Evolutionary conservation across 1,140 invertebrate genomes (phyloP).

Genomic region (Caenorhabditis tropicalis): DNA sequence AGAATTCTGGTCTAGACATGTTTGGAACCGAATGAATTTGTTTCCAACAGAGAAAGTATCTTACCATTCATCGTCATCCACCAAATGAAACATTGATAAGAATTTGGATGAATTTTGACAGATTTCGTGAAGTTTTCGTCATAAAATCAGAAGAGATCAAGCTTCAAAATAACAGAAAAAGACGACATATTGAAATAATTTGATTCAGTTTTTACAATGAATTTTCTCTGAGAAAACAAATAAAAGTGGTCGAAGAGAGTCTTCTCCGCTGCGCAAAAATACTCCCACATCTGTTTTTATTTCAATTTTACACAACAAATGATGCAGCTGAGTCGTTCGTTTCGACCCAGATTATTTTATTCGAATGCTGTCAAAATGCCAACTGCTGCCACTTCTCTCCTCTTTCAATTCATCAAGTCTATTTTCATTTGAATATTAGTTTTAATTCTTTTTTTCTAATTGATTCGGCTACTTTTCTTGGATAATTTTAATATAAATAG

Average conservation of each 20-base stretch:
- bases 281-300: constrained; percentile 35
- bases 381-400: background rate
- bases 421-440: background rate
- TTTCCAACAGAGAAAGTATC: too few species aligned
- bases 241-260: background rate
- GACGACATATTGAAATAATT: constrained; percentile 39
- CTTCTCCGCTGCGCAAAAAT: constrained; percentile 6
- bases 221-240: constrained; percentile 13
- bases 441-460: background rate
- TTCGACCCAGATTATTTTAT: background rate
- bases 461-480: constrained; percentile 62
- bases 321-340: background rate
- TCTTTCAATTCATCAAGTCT: background rate
- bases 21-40: too few species aligned
- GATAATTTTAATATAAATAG: constrained; percentile 33
- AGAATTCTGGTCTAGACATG: too few species aligned
- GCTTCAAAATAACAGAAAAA: background rate
- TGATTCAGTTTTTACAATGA: constrained; percentile 10
- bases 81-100: background rate
- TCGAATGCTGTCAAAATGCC: background rate
- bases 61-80: background rate
- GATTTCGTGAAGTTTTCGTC: background rate
- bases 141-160: constrained; percentile 5
- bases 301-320: background rate
- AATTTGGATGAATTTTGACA: background rate